These are phyloP conservation scores for Scaptomyza hsui DNA, from an alignment of 1,140 invertebrate species.

Conservation along the genomic window DNA sequence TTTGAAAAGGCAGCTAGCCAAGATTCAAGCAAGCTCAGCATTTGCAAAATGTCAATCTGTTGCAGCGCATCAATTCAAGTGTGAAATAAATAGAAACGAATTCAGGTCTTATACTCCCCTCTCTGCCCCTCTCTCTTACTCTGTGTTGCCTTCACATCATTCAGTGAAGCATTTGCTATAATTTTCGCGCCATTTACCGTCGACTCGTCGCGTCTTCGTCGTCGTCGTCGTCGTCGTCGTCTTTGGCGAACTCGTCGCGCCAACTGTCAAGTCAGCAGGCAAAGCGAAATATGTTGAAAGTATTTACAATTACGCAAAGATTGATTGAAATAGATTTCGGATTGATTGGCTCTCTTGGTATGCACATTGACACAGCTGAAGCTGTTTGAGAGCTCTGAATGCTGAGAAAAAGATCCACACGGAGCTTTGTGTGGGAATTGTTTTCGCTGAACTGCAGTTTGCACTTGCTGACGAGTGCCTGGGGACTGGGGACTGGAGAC, in stretches of 20 bases:
- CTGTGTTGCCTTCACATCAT: not conserved
- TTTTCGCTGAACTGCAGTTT: constrained; percentile 40
- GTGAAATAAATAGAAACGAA: constrained; percentile 83
- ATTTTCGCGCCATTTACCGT: constrained; percentile 79
- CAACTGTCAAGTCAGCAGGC: constrained; percentile 41
- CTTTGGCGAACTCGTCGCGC: constrained; percentile 22
- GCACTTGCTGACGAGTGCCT: constrained; percentile 46
- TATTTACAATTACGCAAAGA: constrained; percentile 83
- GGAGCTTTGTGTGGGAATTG: constrained; percentile 44
- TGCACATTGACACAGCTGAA: constrained; percentile 58
- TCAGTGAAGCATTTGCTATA: constrained; percentile 74
- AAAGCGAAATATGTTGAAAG: constrained; percentile 76
- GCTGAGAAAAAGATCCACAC: constrained; percentile 28
- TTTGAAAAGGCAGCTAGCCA: constrained; percentile 48
- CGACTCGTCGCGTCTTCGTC: constrained; percentile 11
- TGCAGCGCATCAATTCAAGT: constrained; percentile 82
- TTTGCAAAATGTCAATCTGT: constrained; percentile 83
- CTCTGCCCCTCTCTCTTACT: not conserved
- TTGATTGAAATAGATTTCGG: constrained; percentile 82
- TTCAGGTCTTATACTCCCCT: constrained; percentile 60
- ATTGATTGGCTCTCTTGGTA: constrained; percentile 78
- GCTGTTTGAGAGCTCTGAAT: constrained; percentile 31
- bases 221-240: not conserved
- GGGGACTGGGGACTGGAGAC: constrained; percentile 44
- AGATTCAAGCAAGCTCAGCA: constrained; percentile 52